Conservation (phyloP, 2,797 vertebrate species). For the Scarus forsteni region DNA sequence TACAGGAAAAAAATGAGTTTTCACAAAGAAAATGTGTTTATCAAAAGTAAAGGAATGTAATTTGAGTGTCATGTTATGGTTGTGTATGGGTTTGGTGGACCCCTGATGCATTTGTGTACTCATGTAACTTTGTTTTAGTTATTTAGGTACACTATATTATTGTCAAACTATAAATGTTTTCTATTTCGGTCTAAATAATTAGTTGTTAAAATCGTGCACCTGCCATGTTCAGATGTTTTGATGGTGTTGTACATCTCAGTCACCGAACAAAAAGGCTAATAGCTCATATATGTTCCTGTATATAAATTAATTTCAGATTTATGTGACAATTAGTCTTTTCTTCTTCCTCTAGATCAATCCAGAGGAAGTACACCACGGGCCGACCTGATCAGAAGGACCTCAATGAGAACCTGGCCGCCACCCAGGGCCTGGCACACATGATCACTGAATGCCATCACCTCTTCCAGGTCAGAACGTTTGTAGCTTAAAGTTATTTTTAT, state of each 20-base stretch:
- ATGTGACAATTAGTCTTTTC: background rate
- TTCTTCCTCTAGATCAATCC: constrained; percentile 88
- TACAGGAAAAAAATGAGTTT: too few relatives aligned
- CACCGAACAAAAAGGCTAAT: background rate
- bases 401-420: constrained; percentile 96
- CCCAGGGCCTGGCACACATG: constrained; percentile 97
- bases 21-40: too few relatives aligned
- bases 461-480: constrained; percentile 89
- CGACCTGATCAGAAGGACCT: constrained; percentile 98
- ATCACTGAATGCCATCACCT: constrained; percentile 93
- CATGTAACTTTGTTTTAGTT: too few relatives aligned
- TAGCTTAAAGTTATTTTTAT: background rate
- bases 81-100: too few relatives aligned
- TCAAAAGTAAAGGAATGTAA: too few relatives aligned
- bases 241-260: background rate
- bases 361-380: constrained; percentile 95
- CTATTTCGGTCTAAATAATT: too few relatives aligned
- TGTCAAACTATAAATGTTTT: too few relatives aligned
- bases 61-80: too few relatives aligned
- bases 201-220: too few relatives aligned
- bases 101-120: too few relatives aligned
- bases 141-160: too few relatives aligned
- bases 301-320: background rate
- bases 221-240: too few relatives aligned
- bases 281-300: background rate